phyloP scores from a whole-genome alignment of 1,140 invertebrate genomes.

The Calosoma granatense region DNA sequence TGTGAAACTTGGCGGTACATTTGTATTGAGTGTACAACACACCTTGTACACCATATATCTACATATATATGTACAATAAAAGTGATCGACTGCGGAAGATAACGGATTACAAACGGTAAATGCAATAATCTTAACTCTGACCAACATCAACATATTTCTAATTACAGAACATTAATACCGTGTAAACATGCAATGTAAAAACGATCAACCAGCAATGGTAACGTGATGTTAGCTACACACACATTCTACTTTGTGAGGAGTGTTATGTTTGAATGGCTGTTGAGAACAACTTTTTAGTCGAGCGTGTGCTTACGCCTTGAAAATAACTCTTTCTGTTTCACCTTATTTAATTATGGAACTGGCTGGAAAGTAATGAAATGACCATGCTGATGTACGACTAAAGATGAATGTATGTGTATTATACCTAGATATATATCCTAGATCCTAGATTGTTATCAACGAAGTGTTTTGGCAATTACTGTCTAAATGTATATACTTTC shows the following conservation, averaged over 20 bases:
- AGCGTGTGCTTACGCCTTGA: background rate
- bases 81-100: background rate
- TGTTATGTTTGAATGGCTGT: background rate
- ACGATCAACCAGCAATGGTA: background rate
- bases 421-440: no score
- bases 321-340: background rate
- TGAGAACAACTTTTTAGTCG: background rate
- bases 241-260: background rate
- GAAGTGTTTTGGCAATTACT: no score
- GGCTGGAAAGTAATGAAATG: conserved; percentile 3
- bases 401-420: no score
- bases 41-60: background rate
- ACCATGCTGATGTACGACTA: no score
- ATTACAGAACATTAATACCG: conserved; percentile 2
- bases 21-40: no score
- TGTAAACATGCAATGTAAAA: conserved; percentile 6
- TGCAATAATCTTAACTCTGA: conserved; percentile 7
- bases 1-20: no score
- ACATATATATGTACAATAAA: background rate
- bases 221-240: background rate
- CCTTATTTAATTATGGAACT: conserved; percentile 2
- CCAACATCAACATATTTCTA: conserved; percentile 5
- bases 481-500: no score
- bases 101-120: conserved; percentile 1
- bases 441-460: no score